Conservation (phyloP, 2,113 vertebrate genomes). For the Pseudolaguvia tuberculata region DNA sequence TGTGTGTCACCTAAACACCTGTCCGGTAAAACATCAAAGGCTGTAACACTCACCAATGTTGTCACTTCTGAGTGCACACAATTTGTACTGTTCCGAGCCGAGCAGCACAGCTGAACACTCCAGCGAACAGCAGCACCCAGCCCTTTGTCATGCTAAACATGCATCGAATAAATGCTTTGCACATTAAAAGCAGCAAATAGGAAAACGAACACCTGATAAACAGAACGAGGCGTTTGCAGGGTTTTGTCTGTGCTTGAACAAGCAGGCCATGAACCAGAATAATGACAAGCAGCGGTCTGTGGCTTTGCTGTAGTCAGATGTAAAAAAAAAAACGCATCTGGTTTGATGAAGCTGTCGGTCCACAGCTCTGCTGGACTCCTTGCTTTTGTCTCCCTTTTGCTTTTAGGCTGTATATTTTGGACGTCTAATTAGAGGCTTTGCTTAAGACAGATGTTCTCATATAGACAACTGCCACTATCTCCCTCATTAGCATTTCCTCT, state of each 20-base stretch:
- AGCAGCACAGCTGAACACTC: constrained; percentile 30
- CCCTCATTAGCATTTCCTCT: constrained; percentile 30
- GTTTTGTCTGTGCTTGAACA: constrained; percentile 37
- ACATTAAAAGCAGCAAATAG: constrained; percentile 37
- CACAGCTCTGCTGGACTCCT: constrained; percentile 29
- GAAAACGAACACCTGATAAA: constrained; percentile 31
- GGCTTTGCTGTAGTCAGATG: constrained; percentile 37
- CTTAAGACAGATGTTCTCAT: constrained; percentile 46
- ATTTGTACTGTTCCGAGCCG: constrained; percentile 33
- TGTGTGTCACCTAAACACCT: neutral
- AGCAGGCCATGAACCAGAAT: constrained; percentile 40
- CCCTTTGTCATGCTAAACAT: constrained; percentile 42
- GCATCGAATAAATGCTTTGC: constrained; percentile 19
- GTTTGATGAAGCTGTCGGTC: constrained; percentile 45
- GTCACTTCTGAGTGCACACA: constrained; percentile 30
- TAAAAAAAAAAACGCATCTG: constrained; percentile 27
- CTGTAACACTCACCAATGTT: constrained; percentile 22
- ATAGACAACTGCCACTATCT: constrained; percentile 32
- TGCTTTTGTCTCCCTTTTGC: constrained; percentile 33
- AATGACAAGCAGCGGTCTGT: constrained; percentile 29
- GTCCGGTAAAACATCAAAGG: constrained; percentile 41
- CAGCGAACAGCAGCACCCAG: constrained; percentile 4
- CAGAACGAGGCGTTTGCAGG: constrained; percentile 34
- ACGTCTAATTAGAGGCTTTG: constrained; percentile 51
- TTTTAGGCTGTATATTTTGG: constrained; percentile 34